Percentiles rank a stretch among this genome's conserved stretches.
Evolutionary conservation across 2,113 vertebrate species (phyloP).

Genomic region (Hyperoodon ampullatus): DNA sequence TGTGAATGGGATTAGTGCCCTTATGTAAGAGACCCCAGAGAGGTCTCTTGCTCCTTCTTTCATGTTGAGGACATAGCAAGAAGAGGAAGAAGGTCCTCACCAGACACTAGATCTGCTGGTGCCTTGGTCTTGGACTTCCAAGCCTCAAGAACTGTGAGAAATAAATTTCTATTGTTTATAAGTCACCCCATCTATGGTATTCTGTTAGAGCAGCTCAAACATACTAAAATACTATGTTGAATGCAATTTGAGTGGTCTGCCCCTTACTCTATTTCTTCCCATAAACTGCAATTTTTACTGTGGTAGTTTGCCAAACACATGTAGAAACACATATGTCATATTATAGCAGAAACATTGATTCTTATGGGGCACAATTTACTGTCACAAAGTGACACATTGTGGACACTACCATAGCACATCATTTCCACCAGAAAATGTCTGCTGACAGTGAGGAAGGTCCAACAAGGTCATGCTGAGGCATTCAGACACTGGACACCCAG

Average conservation of each 20-base stretch:
- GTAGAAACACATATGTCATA: background rate
- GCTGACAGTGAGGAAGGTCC: background rate
- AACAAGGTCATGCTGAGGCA: background rate
- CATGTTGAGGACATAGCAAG: background rate
- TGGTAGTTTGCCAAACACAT: background rate
- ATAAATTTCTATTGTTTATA: background rate
- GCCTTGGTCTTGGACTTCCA: background rate
- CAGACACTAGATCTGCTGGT: background rate
- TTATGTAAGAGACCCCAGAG: background rate
- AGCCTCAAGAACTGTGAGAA: background rate
- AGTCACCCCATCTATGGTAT: background rate
- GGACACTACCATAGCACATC: background rate
- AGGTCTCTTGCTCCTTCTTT: background rate
- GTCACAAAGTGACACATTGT: background rate
- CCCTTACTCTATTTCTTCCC: background rate
- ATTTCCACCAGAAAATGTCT: background rate
- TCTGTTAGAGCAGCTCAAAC: background rate
- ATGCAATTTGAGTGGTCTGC: background rate
- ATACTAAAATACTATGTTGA: background rate
- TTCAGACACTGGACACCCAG: fast-evolving
- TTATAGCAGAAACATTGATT: background rate
- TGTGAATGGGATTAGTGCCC: background rate
- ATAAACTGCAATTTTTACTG: background rate
- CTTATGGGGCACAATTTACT: background rate
- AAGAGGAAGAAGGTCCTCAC: background rate